Evolutionary conservation across 2,888 invertebrate species (phyloP).

Genomic region (Drosophila phalerata): DNA sequence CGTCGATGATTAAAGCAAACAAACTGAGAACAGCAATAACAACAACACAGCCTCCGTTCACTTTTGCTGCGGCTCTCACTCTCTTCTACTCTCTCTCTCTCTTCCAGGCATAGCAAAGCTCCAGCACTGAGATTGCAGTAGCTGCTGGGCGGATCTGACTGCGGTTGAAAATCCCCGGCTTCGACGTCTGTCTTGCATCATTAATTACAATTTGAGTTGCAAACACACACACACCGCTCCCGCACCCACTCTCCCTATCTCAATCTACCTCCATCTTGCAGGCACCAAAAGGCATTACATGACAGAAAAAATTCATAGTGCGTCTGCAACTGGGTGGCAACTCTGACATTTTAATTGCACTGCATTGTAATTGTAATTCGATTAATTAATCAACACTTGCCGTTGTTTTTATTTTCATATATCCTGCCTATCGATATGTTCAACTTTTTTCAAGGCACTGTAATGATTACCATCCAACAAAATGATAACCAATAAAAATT

Average conservation of each 20-base stretch:
- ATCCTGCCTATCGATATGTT: constrained; percentile 44
- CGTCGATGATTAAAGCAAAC: constrained; percentile 76
- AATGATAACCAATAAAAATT: background rate
- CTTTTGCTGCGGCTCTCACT: background rate
- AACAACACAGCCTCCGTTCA: constrained; percentile 4
- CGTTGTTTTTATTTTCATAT: constrained; percentile 27
- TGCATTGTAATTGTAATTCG: constrained; percentile 72
- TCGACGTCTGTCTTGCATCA: constrained; percentile 74
- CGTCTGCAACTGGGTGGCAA: constrained; percentile 37
- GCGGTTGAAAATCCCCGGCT: constrained; percentile 47
- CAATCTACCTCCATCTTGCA: background rate
- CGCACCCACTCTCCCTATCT: background rate
- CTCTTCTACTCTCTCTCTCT: background rate
- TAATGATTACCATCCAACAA: constrained; percentile 17
- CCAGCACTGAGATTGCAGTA: constrained; percentile 50
- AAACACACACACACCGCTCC: constrained; percentile 27
- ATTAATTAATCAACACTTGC: constrained; percentile 74
- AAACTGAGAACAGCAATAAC: constrained; percentile 41
- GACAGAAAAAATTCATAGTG: constrained; percentile 37
- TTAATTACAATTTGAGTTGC: constrained; percentile 78
- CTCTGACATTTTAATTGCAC: constrained; percentile 78
- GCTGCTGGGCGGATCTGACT: constrained; percentile 38
- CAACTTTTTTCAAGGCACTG: constrained; percentile 26
- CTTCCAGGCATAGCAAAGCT: constrained; percentile 29
- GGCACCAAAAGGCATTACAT: constrained; percentile 39